phyloP scores from a whole-genome alignment of 2,113 vertebrate species.

The Oplegnathus fasciatus region DNA sequence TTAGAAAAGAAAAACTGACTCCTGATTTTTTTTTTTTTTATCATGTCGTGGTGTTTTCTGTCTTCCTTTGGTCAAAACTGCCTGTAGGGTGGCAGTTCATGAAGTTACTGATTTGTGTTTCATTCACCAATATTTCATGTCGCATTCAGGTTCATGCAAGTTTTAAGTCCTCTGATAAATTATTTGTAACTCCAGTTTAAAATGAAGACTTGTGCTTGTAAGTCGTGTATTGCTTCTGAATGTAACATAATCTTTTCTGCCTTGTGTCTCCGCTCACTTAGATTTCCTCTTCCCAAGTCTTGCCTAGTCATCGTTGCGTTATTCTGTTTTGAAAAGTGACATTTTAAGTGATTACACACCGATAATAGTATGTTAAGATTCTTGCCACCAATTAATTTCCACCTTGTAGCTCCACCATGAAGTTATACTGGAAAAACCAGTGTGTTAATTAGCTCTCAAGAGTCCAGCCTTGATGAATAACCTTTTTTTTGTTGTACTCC shows the following conservation, averaged over 20 bases:
- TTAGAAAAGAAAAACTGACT: slow-evolving; percentile 1
- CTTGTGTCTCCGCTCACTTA: not conserved
- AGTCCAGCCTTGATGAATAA: not conserved
- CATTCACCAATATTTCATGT: not conserved
- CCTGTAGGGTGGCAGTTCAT: not conserved
- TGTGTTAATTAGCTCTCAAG: slow-evolving; percentile 12
- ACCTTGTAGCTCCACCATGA: not conserved
- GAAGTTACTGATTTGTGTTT: slow-evolving; percentile 40
- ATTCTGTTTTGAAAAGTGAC: not conserved
- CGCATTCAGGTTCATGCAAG: slow-evolving; percentile 25
- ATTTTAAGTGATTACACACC: not conserved
- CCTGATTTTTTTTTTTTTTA: not conserved
- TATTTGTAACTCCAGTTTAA: slow-evolving; percentile 3
- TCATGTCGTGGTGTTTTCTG: slow-evolving; percentile 25
- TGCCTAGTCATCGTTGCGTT: not conserved
- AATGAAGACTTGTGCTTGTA: slow-evolving; percentile 19
- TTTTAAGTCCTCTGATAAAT: not conserved
- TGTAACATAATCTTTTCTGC: slow-evolving; percentile 28
- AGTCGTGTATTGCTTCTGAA: slow-evolving; percentile 15
- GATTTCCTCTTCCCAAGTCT: not conserved
- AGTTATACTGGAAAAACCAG: not conserved
- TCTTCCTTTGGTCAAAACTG: slow-evolving; percentile 51
- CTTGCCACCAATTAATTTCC: not conserved
- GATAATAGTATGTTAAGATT: not conserved
- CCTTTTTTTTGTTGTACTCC: slow-evolving; percentile 28